Conservation (phyloP, 2,797 vertebrate genomes). For the Labroides dimidiatus region DNA sequence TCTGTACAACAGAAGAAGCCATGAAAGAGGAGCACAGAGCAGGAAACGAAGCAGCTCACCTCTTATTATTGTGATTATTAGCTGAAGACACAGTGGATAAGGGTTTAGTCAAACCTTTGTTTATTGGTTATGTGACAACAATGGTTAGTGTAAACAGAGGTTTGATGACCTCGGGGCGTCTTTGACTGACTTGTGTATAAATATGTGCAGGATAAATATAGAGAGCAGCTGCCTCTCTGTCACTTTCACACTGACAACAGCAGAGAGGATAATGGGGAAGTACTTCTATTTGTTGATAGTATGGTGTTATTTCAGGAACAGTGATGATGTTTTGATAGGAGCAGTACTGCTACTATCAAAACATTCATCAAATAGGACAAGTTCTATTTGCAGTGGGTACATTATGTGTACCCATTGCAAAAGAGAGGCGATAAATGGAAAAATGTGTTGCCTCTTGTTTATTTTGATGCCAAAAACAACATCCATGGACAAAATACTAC, state of each 20-base stretch:
- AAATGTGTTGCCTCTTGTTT: too few relatives aligned
- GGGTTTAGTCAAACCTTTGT: constrained; percentile 37
- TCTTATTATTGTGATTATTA: constrained; percentile 41
- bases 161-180: constrained; percentile 44
- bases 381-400: neutral
- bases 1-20: constrained; percentile 31
- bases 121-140: constrained; percentile 73
- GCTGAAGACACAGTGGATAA: constrained; percentile 26
- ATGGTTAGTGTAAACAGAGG: constrained; percentile 70
- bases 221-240: constrained; percentile 14
- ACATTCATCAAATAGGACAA: too few relatives aligned
- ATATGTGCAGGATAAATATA: constrained; percentile 71
- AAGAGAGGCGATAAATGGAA: too few relatives aligned
- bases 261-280: constrained; percentile 22
- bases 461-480: too few relatives aligned
- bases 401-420: neutral
- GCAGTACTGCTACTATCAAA: too few relatives aligned
- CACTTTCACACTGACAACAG: constrained; percentile 44
- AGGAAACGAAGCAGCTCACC: constrained; percentile 44
- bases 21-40: constrained; percentile 32
- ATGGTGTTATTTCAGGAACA: constrained; percentile 57
- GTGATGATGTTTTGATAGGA: constrained; percentile 20
- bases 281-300: constrained; percentile 49
- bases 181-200: constrained; percentile 45
- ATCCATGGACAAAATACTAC: too few relatives aligned